These are phyloP conservation scores for Esox lucius DNA, from an alignment of 2,797 vertebrate species.

Conservation along the genomic window DNA sequence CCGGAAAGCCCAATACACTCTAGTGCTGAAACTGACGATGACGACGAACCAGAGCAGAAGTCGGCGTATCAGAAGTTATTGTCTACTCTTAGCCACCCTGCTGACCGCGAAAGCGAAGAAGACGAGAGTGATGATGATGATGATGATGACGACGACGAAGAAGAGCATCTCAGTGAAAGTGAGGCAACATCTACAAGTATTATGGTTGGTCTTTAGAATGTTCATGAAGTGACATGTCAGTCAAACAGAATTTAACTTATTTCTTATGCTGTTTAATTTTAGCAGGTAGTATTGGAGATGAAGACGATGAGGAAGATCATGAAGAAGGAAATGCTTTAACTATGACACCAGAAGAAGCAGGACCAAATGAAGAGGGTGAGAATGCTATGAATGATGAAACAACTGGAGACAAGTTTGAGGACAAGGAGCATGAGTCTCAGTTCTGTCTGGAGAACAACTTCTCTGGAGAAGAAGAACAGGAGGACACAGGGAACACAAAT, in stretches of 20 bases:
- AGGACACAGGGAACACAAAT: conserved; percentile 14
- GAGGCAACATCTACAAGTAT: background rate
- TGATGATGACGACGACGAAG: background rate
- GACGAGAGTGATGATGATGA: conserved; percentile 72
- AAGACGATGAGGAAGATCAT: conserved; percentile 32
- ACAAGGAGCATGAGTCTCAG: conserved; percentile 82
- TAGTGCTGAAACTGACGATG: conserved; percentile 71
- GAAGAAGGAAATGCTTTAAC: conserved; percentile 26
- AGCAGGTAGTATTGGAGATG: conserved; percentile 42
- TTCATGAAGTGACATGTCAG: background rate
- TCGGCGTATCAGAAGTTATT: conserved; percentile 89
- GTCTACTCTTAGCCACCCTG: conserved; percentile 76
- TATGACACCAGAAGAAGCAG: conserved; percentile 33
- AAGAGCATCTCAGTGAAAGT: background rate
- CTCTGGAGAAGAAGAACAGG: conserved; percentile 60
- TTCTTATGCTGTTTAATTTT: background rate
- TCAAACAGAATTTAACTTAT: background rate
- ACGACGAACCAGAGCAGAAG: conserved; percentile 77
- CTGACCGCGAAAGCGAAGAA: conserved; percentile 71
- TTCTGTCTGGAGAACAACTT: conserved; percentile 93
- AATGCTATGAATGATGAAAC: conserved; percentile 34
- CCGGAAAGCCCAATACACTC: conserved; percentile 78
- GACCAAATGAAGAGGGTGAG: conserved; percentile 20
- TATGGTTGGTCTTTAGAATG: background rate
- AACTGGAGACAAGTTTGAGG: conserved; percentile 78